Conservation (phyloP, 2,797 vertebrate genomes). For the Vireo griseus region DNA sequence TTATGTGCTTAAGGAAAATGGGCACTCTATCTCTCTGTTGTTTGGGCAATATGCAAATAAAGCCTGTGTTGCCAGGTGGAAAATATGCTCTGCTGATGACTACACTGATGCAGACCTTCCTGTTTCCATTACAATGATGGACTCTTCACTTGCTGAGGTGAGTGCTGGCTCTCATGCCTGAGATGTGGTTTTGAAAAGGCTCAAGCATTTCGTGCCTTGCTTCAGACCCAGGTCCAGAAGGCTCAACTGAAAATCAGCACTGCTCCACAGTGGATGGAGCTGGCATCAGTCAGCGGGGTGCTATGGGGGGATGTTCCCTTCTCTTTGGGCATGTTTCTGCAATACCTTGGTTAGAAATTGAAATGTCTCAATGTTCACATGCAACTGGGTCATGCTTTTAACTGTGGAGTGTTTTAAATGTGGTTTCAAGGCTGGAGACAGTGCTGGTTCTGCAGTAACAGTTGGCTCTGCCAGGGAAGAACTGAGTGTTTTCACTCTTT, state of each 20-base stretch:
- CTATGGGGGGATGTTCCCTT: neutral
- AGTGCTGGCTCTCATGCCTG: conserved; percentile 50
- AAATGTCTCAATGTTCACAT: accelerated
- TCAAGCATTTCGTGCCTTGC: neutral
- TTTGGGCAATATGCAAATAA: conserved; percentile 46
- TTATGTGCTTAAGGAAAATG: conserved; percentile 39
- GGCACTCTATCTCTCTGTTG: neutral
- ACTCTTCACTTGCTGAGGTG: conserved; percentile 70
- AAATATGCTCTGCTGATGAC: conserved; percentile 26
- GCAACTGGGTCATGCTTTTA: neutral
- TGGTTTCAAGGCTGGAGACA: neutral
- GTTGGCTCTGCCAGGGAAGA: neutral
- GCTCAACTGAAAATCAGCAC: neutral
- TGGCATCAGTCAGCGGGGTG: neutral
- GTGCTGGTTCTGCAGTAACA: neutral
- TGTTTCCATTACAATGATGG: conserved; percentile 59
- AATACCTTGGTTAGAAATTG: neutral
- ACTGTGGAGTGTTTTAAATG: neutral
- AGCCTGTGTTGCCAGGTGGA: conserved; percentile 67
- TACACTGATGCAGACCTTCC: conserved; percentile 19
- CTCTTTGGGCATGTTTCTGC: neutral
- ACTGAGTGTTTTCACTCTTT: neutral
- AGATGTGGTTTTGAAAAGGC: neutral
- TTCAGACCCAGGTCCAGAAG: neutral
- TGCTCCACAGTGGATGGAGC: neutral